Percentiles rank a stretch among this genome's conserved stretches.
phyloP scores from a whole-genome alignment of 2,113 vertebrate species.

The Pachypanchax playfairii region DNA sequence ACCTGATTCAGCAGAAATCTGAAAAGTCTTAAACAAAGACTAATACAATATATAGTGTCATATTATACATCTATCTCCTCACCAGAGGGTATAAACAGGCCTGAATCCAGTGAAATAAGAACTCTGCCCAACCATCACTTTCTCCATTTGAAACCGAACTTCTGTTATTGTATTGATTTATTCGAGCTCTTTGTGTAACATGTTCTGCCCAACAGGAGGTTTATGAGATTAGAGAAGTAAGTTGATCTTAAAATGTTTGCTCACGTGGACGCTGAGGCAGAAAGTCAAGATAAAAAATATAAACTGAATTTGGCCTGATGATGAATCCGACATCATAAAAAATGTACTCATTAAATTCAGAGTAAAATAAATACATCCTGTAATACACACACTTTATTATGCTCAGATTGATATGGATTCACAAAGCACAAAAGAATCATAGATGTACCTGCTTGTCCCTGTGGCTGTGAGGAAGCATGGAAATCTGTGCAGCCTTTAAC shows the following conservation, averaged over 20 bases:
- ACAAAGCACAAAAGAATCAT: neutral
- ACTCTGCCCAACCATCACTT: neutral
- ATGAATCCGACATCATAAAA: too few relatives aligned
- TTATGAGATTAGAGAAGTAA: constrained; percentile 28
- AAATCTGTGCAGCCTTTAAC: neutral
- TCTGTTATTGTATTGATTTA: constrained; percentile 10
- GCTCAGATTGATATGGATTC: neutral
- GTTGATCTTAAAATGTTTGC: constrained; percentile 24
- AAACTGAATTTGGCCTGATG: neutral
- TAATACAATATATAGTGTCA: too few relatives aligned
- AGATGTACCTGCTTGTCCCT: neutral
- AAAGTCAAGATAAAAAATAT: neutral
- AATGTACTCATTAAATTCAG: too few relatives aligned
- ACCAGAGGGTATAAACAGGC: too few relatives aligned
- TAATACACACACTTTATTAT: too few relatives aligned
- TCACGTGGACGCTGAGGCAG: neutral
- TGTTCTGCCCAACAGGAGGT: constrained; percentile 5
- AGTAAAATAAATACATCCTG: too few relatives aligned
- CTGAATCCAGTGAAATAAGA: neutral
- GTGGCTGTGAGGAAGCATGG: neutral
- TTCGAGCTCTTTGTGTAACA: neutral
- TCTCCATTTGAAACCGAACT: neutral
- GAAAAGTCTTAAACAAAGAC: too few relatives aligned
- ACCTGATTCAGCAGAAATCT: too few relatives aligned
- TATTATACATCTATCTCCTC: neutral